Conservation (phyloP, 2,113 vertebrate genomes). For the Corvus cornix region DNA sequence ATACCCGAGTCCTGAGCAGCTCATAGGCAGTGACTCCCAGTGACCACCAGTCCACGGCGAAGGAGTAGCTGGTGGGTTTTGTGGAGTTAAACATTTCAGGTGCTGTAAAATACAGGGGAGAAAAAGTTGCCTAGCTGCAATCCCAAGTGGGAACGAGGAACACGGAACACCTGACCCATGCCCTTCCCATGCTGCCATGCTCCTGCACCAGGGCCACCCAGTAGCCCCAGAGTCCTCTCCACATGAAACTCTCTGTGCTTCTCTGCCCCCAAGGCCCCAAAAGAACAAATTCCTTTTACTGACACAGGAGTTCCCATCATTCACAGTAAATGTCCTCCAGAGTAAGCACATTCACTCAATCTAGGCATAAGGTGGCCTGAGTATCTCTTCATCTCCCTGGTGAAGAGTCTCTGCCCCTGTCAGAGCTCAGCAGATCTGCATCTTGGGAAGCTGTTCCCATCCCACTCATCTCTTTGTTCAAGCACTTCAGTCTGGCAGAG, state of each 20-base stretch:
- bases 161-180: neutral
- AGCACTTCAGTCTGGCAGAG: neutral
- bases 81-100: slow-evolving; percentile 91
- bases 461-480: neutral
- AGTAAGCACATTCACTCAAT: neutral
- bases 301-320: neutral
- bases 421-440: neutral
- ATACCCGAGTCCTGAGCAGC: slow-evolving; percentile 90
- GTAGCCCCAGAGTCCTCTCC: neutral
- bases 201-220: neutral
- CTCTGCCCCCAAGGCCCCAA: neutral
- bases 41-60: slow-evolving; percentile 85
- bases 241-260: neutral
- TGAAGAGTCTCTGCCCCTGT: neutral
- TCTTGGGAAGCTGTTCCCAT: neutral
- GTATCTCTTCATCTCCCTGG: rapidly evolving
- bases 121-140: neutral
- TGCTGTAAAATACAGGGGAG: slow-evolving; percentile 73
- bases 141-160: neutral
- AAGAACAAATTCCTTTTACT: neutral
- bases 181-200: rapidly evolving
- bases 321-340: neutral
- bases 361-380: neutral
- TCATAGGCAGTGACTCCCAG: slow-evolving; percentile 91
- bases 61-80: slow-evolving; percentile 86